Conservation (phyloP, 1,140 invertebrate species). For the Drosophila orosa region DNA sequence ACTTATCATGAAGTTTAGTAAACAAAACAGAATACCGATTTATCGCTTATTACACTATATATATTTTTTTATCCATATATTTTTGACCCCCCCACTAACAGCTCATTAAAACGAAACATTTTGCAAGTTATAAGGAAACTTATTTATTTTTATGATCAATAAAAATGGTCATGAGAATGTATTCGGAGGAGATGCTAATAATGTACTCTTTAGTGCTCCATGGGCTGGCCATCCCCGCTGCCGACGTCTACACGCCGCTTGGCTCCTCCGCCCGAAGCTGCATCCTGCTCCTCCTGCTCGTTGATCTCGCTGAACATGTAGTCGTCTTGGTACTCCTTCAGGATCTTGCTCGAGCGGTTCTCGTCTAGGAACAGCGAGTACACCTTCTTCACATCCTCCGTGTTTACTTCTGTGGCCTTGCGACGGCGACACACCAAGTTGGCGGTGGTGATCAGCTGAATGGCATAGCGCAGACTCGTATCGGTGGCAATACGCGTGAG, state of each 20-base stretch:
- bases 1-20: too few species aligned
- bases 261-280: constrained; percentile 30
- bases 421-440: constrained; percentile 93
- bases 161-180: constrained; percentile 57
- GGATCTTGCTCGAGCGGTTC: constrained; percentile 94
- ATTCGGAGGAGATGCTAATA: constrained; percentile 14
- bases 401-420: constrained; percentile 93
- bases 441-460: constrained; percentile 98
- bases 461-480: constrained; percentile 98
- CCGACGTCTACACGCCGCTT: constrained; percentile 64
- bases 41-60: too few species aligned
- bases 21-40: too few species aligned
- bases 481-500: constrained; percentile 96
- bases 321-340: constrained; percentile 98
- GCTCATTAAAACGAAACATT: background rate
- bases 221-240: constrained; percentile 71
- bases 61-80: background rate
- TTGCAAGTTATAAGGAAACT: constrained; percentile 35
- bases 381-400: constrained; percentile 97
- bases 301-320: constrained; percentile 94
- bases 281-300: constrained; percentile 71
- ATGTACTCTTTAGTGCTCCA: constrained; percentile 69
- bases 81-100: background rate
- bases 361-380: constrained; percentile 98
- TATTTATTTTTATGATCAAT: constrained; percentile 59